Conservation (phyloP, 2,888 invertebrate species). For the Meiosimyza platycephala region DNA sequence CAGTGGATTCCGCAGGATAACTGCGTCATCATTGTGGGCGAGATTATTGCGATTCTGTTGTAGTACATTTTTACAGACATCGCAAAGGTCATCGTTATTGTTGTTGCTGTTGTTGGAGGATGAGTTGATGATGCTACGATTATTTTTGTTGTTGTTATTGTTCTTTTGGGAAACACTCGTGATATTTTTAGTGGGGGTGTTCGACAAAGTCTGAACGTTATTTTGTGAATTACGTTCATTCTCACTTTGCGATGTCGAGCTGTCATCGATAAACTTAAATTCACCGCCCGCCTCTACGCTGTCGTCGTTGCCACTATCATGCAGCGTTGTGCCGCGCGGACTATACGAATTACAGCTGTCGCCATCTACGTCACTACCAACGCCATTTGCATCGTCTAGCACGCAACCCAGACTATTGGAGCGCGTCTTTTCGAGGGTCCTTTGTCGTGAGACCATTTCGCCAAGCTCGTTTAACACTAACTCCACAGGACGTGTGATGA, state of each 20-base stretch:
- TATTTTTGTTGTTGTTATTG: constrained; percentile 36
- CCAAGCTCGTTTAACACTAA: constrained; percentile 60
- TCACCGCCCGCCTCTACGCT: constrained; percentile 51
- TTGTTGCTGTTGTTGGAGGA: constrained; percentile 44
- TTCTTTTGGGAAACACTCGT: constrained; percentile 37
- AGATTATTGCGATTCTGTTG: constrained; percentile 61
- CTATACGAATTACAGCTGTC: constrained; percentile 39
- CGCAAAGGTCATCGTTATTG: constrained; percentile 56
- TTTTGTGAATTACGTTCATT: constrained; percentile 56
- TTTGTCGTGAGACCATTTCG: constrained; percentile 55
- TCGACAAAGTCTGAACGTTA: constrained; percentile 6
- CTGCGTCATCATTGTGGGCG: constrained; percentile 50
- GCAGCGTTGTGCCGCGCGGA: constrained; percentile 40
- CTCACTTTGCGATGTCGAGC: constrained; percentile 63
- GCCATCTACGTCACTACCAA: constrained; percentile 36
- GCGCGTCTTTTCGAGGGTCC: constrained; percentile 40
- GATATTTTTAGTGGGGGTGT: constrained; percentile 35
- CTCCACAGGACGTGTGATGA: constrained; percentile 57
- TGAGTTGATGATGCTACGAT: constrained; percentile 34
- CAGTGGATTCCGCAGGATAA: constrained; percentile 44
- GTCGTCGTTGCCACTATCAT: constrained; percentile 35
- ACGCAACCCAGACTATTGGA: constrained; percentile 64
- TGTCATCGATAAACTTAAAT: constrained; percentile 64
- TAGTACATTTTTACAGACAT: constrained; percentile 60
- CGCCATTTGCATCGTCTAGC: constrained; percentile 51